These are phyloP conservation scores for Leptarthrus brevirostris DNA, from an alignment of 2,888 invertebrate species.

Conservation along the genomic window DNA sequence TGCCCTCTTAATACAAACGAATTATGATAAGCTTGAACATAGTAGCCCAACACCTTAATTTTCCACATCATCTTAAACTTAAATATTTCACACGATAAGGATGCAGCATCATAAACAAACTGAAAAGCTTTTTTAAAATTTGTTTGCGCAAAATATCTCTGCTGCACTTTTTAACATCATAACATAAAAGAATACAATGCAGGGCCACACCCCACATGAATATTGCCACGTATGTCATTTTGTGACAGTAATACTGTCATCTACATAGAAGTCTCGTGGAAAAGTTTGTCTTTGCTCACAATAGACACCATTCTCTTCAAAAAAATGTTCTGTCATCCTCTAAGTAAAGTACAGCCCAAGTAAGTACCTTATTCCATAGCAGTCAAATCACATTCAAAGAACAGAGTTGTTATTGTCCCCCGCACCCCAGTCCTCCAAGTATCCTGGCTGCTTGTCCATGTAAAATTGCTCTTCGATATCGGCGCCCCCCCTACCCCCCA, in stretches of 20 bases:
- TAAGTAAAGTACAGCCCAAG: too few relatives aligned
- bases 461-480: background rate
- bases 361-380: background rate
- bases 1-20: too few relatives aligned
- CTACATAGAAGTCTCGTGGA: constrained; percentile 43
- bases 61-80: too few relatives aligned
- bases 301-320: constrained; percentile 27
- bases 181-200: background rate
- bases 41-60: too few relatives aligned
- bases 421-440: background rate
- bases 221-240: constrained; percentile 35
- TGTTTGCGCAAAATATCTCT: background rate
- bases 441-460: background rate
- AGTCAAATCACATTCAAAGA: constrained; percentile 2
- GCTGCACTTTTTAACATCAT: background rate
- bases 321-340: too few relatives aligned
- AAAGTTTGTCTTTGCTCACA: constrained; percentile 48
- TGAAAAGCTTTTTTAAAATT: background rate
- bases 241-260: constrained; percentile 44
- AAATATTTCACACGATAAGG: too few relatives aligned
- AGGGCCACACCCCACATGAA: constrained; percentile 32
- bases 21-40: too few relatives aligned
- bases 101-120: background rate
- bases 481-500: background rate
- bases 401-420: background rate